A percentile compares a stretch with the other conserved stretches of the same genome.
phyloP scores from a whole-genome alignment of 2,113 vertebrate species.

The Saguinus midas region DNA sequence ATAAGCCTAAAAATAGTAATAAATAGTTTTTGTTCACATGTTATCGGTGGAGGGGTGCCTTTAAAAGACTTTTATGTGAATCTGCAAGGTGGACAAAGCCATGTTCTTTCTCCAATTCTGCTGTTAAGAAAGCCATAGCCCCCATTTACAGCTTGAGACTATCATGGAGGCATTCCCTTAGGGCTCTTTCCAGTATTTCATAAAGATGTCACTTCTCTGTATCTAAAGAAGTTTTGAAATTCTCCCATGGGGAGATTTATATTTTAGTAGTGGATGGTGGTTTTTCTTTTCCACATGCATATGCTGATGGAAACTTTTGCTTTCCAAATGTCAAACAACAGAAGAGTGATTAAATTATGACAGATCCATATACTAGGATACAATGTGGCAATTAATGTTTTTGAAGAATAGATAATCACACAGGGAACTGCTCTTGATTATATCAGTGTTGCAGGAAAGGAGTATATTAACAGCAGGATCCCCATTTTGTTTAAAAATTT shows the following conservation, averaged over 20 bases:
- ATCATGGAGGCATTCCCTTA: not conserved
- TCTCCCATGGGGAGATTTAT: not conserved
- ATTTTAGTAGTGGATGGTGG: conserved; percentile 27
- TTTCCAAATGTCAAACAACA: conserved; percentile 44
- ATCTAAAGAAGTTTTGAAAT: not conserved
- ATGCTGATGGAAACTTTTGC: not conserved
- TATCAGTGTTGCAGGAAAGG: not conserved
- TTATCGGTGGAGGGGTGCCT: not conserved
- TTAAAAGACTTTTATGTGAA: not conserved
- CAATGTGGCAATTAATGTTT: conserved; percentile 27
- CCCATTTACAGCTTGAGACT: not conserved
- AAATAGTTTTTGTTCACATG: not conserved
- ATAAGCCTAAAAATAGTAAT: not conserved
- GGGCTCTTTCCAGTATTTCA: not conserved
- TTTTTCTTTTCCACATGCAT: conserved; percentile 17
- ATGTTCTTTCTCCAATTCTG: not conserved
- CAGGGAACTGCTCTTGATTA: not conserved
- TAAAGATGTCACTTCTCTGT: not conserved
- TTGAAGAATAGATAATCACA: not conserved
- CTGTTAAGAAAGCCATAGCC: not conserved
- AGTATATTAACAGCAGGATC: not conserved
- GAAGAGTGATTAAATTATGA: conserved; percentile 43
- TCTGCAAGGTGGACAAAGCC: not conserved
- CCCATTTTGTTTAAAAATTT: not conserved
- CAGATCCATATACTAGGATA: not conserved